Base-by-base conservation (phyloP, 2,113 vertebrate species). In the Physeter macrocephalus region DNA sequence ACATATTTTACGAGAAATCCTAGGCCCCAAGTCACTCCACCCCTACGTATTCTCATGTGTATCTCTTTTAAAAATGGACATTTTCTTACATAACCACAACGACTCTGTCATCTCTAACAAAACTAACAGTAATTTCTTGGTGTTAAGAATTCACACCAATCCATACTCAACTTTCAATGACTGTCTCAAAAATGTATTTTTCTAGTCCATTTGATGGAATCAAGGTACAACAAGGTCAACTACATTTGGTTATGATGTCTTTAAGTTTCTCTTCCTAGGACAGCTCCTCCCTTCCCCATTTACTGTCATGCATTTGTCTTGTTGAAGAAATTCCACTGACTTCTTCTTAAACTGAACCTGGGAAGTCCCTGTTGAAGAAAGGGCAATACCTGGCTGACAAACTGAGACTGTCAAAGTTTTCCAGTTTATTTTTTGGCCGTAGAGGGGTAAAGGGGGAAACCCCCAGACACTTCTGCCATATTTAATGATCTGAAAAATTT, bases 321-420 rank as follows among this genome's bases (percentile, higher is more conserved):
- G 46, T 23, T 57, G 78, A 88, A 88, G 72, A 93, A 82, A 77
- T 72, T 83, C 23, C 67, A 98, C 97, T 34, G 98, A 99, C 98
- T 98, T 98, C 97, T 97, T 97, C 97, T 97, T 97, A 98, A 98
- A 98, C 98, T 97, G 98, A 98, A 98, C 95, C 97, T 98, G 98
- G 98, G 98, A 99, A 98, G 98, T 99, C 98, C 98, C 97, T 93
- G 94, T 84, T 98, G 97, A 97, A 98, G 91, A 98, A 98, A 98
- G 96, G 97, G n/a, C 87, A 98, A 96, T 94, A 96, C 89, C 97
- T 97, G 97, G 69, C 98, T 98, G 97, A 98, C 98, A 98, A 98
- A 99, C 98, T 97, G 97, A 99, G 98, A 98, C 96, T 98, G 98
- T 98, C 97, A 98, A 98, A 99, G 96, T 98, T 97, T 96, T 97